Evolutionary conservation across 2,888 invertebrate genomes (phyloP), one percentile per base, ranked within the genome.

Genomic region (Didymodactylos carnosus): DNA sequence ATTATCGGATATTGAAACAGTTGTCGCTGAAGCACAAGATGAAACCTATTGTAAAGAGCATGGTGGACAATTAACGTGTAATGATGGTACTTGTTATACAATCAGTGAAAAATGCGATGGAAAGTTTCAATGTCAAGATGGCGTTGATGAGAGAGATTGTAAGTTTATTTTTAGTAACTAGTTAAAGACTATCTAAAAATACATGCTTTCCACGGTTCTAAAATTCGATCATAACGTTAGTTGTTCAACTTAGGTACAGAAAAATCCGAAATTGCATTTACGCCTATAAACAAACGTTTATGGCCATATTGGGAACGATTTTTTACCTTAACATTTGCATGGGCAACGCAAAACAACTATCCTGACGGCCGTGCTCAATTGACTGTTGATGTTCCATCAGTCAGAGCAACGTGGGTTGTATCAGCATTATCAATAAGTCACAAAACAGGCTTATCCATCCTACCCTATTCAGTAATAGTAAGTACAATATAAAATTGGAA

Each of bases 391-490:
- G 79, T 80, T 6, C 82, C 83, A 4, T 80, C 80, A 73, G 80
- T 80, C 73, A 82, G 82, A 0, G 77, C 81, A 69, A 77, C 81
- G 7, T 95, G 94, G 94, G 91, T 93, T 86, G 88, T 95, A 2
- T 91, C 91, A 16, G 92, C 91, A 0, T 91, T 94, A 81, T 90
- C 92, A 78, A 89, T 95, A 85, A 92, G 93, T 78, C 89, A 90
- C 2, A 87, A 88, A 0, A 86, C 87, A 72, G 94, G 94, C 0
- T 89, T 94, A 77, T 94, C 94, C 69, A 90, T 95, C 88, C 82
- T 92, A 69, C 87, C 87, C 13, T 87, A 87, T 76, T 89, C 95
- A 88, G 82, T 92, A 62, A 87, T 87, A 16, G 87, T 87, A 76
- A 89, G 92, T 0, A 87, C 82, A 2, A 84, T 90, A 87, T 94